These are phyloP conservation scores for Paralichthys olivaceus DNA, from an alignment of 2,113 vertebrate genomes.

Conservation along the genomic window DNA sequence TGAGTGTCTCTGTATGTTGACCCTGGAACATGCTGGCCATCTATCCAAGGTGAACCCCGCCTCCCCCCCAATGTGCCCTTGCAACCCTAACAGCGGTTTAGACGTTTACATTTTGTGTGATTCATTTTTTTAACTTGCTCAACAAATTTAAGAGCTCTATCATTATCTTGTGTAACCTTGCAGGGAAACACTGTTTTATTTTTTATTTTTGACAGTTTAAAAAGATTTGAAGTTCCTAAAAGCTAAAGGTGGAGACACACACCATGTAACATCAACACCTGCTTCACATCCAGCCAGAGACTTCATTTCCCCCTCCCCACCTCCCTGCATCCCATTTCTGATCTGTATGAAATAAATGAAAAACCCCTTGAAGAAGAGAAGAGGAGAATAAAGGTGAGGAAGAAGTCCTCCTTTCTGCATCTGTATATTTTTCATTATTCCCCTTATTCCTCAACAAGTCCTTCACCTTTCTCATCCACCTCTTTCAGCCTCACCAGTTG, in stretches of 20 bases:
- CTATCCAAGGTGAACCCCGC: no score
- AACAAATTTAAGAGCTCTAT: neutral
- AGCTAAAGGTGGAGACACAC: neutral
- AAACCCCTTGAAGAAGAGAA: neutral
- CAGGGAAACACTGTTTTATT: neutral
- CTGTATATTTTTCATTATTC: neutral
- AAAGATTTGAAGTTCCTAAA: no score
- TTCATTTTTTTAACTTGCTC: no score
- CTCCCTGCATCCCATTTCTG: neutral
- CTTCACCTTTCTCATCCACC: neutral
- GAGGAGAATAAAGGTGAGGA: neutral
- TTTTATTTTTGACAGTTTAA: neutral
- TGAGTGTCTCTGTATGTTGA: no score
- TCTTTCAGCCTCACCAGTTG: neutral
- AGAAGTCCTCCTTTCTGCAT: neutral
- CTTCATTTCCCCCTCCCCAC: neutral
- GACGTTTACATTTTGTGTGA: no score
- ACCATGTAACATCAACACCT: neutral
- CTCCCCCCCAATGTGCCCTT: no score
- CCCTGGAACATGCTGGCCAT: no score
- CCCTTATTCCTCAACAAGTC: neutral
- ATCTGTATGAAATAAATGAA: neutral
- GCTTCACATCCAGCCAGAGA: neutral
- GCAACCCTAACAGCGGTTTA: no score
- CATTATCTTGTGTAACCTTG: neutral